These are phyloP conservation scores for Spisula subtruncata DNA, from an alignment of 2,888 invertebrate genomes.

Conservation along the genomic window DNA sequence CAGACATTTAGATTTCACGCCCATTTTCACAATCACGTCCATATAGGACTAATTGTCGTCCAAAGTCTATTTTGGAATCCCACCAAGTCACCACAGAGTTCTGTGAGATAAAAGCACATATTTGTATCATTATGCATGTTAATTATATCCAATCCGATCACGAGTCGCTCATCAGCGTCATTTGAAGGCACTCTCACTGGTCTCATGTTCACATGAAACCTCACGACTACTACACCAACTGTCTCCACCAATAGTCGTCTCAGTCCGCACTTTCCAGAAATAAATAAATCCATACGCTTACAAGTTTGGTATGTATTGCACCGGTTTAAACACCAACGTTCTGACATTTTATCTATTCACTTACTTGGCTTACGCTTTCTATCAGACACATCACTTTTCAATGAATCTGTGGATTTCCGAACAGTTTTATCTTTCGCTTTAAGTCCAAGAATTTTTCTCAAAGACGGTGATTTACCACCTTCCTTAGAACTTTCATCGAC, in stretches of 20 bases:
- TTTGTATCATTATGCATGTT: slow-evolving; percentile 16
- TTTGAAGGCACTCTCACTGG: background rate
- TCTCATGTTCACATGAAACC: background rate
- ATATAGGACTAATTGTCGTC: background rate
- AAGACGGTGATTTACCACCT: slow-evolving; percentile 77
- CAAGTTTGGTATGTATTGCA: slow-evolving; percentile 41
- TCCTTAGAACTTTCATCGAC: slow-evolving; percentile 66
- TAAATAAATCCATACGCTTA: background rate
- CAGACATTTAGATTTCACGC: background rate
- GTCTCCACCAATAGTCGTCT: background rate
- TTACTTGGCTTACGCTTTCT: slow-evolving; percentile 71
- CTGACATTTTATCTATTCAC: slow-evolving; percentile 43
- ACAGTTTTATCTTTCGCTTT: slow-evolving; percentile 78
- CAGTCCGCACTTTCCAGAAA: background rate
- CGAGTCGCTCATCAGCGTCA: background rate
- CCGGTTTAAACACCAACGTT: slow-evolving; percentile 12
- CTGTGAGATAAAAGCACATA: slow-evolving; percentile 3
- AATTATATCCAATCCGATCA: background rate
- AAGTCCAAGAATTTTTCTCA: slow-evolving; percentile 78
- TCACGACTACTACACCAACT: background rate
- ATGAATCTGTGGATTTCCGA: slow-evolving; percentile 71
- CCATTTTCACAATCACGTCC: background rate
- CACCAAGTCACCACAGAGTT: background rate
- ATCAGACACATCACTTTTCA: slow-evolving; percentile 66
- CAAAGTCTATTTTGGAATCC: background rate